A percentile compares a stretch with the other conserved stretches of the same genome.
phyloP scores from a whole-genome alignment of 2,797 vertebrate species.

The Gymnothorax reevesii region DNA sequence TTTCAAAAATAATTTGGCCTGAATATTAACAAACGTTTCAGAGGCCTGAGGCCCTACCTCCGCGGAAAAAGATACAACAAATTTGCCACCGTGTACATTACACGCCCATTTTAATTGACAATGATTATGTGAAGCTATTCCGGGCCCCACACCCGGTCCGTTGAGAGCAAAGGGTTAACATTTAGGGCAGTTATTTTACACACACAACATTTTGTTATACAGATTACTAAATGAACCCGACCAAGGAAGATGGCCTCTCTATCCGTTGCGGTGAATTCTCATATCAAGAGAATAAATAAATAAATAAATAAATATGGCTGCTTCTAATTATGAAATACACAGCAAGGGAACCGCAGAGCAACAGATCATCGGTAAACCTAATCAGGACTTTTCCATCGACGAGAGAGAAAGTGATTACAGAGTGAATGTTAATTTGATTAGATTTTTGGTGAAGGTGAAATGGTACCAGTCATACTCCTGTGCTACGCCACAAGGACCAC shows the following conservation, averaged over 20 bases:
- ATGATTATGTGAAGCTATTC: too few relatives aligned
- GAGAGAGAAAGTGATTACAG: slow-evolving; percentile 63
- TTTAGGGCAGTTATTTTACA: neutral
- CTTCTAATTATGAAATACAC: slow-evolving; percentile 70
- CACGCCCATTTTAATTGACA: too few relatives aligned
- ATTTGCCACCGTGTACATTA: too few relatives aligned
- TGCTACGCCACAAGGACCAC: slow-evolving; percentile 42
- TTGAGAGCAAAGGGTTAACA: too few relatives aligned
- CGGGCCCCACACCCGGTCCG: too few relatives aligned
- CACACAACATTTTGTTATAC: neutral
- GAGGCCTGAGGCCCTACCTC: too few relatives aligned
- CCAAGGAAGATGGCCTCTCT: slow-evolving; percentile 15
- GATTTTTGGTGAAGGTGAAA: slow-evolving; percentile 55
- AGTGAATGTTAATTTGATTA: slow-evolving; percentile 63
- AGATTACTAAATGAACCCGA: neutral
- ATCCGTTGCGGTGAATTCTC: slow-evolving; percentile 15
- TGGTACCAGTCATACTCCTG: slow-evolving; percentile 54
- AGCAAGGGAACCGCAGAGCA: slow-evolving; percentile 52
- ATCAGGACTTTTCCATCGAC: slow-evolving; percentile 53
- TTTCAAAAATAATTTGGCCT: too few relatives aligned
- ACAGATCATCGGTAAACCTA: slow-evolving; percentile 70
- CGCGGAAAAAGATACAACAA: too few relatives aligned
- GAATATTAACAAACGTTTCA: too few relatives aligned
- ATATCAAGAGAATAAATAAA: slow-evolving; percentile 64
- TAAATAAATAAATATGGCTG: slow-evolving; percentile 60